These are phyloP conservation scores for Serrognathus titanus DNA, from an alignment of 2,888 invertebrate species.

Conservation along the genomic window DNA sequence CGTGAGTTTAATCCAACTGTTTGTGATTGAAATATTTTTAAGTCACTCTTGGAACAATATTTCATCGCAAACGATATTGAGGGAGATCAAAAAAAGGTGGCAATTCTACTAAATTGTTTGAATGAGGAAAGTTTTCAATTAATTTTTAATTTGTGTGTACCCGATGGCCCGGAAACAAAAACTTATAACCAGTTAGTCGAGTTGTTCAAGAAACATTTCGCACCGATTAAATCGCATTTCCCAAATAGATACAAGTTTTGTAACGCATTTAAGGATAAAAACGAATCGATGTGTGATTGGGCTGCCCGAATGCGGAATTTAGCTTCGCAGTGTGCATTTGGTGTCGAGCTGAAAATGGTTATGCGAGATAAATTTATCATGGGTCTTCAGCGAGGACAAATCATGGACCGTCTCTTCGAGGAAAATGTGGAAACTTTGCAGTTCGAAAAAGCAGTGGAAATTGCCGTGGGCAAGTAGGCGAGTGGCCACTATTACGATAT, in stretches of 20 bases:
- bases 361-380: constrained; percentile 8
- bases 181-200: constrained; percentile 10
- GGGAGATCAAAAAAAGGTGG: not conserved
- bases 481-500: not conserved
- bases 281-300: not conserved
- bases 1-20: not conserved
- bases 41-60: not conserved
- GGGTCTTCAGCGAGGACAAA: not conserved
- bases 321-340: constrained; percentile 4
- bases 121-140: not conserved
- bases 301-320: constrained; percentile 3
- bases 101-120: not conserved
- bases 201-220: constrained; percentile 9
- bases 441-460: not conserved
- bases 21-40: not conserved
- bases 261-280: not conserved
- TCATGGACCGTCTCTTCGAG: no score
- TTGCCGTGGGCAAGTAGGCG: not conserved
- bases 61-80: not conserved
- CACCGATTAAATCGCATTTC: not conserved
- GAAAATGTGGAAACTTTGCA: not conserved
- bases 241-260: not conserved
- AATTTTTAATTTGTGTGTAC: not conserved
- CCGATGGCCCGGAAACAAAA: not conserved
- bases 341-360: not conserved